Conservation (phyloP, 2,888 invertebrate species). For the Phasia obesa region DNA sequence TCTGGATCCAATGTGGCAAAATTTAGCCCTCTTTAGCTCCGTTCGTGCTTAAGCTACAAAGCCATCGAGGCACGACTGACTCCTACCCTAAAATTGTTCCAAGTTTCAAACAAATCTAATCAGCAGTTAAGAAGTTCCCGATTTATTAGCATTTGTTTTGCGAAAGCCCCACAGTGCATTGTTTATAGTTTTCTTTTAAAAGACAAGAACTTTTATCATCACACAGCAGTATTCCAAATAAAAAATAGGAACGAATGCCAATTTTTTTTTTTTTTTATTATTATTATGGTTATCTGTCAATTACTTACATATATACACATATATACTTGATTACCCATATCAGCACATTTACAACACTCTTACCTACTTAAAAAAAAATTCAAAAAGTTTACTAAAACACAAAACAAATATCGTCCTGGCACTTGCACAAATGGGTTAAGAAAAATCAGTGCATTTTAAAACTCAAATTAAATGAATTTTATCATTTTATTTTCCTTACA, state of each 20-base stretch:
- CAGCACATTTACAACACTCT: neutral
- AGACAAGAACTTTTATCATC: constrained; percentile 25
- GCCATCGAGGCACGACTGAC: too few species aligned
- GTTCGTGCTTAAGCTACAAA: too few species aligned
- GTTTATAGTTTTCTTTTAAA: constrained; percentile 4
- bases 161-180: too few species aligned
- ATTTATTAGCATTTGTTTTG: too few species aligned
- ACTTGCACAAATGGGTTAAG: neutral
- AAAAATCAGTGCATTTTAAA: neutral
- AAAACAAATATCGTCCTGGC: constrained; percentile 12
- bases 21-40: too few species aligned
- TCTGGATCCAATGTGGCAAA: too few species aligned
- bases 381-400: constrained; percentile 20
- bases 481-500: constrained; percentile 34
- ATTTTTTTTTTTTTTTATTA: constrained; percentile 66
- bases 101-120: too few species aligned
- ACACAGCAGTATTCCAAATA: constrained; percentile 1
- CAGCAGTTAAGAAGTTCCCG: too few species aligned
- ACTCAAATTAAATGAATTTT: constrained; percentile 39
- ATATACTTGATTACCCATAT: too few species aligned
- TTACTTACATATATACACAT: constrained; percentile 40
- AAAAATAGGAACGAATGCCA: constrained; percentile 50
- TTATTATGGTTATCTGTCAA: constrained; percentile 62
- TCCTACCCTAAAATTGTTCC: too few species aligned
- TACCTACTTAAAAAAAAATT: neutral